These are phyloP conservation scores for Huso huso DNA, from an alignment of 2,797 vertebrate species.

Conservation along the genomic window DNA sequence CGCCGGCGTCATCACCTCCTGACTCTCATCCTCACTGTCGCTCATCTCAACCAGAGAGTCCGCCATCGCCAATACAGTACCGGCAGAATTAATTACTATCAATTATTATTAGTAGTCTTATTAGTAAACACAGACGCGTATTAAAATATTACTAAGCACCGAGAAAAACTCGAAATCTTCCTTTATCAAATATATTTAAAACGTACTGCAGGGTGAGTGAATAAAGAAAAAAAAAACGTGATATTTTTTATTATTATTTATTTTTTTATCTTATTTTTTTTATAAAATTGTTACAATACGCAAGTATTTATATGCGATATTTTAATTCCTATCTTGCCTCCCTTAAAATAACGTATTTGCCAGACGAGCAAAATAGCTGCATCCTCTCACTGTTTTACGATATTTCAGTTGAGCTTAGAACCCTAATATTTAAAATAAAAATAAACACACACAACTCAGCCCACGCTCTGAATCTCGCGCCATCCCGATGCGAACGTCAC, in stretches of 20 bases:
- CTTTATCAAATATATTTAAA: neutral
- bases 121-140: neutral
- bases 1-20: conserved; percentile 77
- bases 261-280: too few relatives aligned
- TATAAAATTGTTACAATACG: too few relatives aligned
- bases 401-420: neutral
- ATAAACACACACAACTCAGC: neutral
- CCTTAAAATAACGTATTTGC: neutral
- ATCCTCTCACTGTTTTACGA: neutral
- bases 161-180: neutral
- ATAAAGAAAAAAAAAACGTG: neutral
- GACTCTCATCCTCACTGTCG: conserved; percentile 52
- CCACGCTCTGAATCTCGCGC: conserved; percentile 20
- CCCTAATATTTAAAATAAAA: neutral
- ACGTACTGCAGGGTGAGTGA: neutral
- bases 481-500: conserved; percentile 15
- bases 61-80: conserved; percentile 41
- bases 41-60: conserved; percentile 47
- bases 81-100: conserved; percentile 1
- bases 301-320: neutral
- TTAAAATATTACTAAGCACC: neutral
- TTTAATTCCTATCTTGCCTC: neutral
- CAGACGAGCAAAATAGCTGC: neutral
- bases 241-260: too few relatives aligned
- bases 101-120: conserved; percentile 10